Conservation (phyloP, 2,888 invertebrate species). For the Stomorhina lunata region DNA sequence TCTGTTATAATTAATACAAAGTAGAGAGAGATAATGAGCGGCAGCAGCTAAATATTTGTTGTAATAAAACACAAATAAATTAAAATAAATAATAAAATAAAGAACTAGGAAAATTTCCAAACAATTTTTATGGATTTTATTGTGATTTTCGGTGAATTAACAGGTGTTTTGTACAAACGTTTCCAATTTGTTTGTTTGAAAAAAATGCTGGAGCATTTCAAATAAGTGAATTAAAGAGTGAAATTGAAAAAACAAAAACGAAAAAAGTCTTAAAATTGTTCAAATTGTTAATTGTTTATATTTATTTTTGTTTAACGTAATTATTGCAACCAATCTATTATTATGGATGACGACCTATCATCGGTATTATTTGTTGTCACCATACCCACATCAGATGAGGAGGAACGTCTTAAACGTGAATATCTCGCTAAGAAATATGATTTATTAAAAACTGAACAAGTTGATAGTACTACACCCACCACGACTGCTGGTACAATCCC, state of each 20-base stretch:
- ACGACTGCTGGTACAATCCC: background rate
- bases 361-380: constrained; percentile 83
- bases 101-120: constrained; percentile 6
- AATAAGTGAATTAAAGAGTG: too few species aligned
- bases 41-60: background rate
- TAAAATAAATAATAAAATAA: background rate
- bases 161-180: constrained; percentile 16
- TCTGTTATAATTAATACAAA: constrained; percentile 34
- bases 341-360: constrained; percentile 79
- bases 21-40: constrained; percentile 5
- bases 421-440: constrained; percentile 59
- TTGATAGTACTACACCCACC: constrained; percentile 39
- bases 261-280: background rate
- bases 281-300: background rate
- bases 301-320: background rate
- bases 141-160: background rate
- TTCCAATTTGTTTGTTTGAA: constrained; percentile 18
- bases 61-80: constrained; percentile 24
- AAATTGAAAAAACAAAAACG: background rate
- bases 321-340: background rate
- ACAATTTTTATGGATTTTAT: background rate
- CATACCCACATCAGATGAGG: constrained; percentile 81
- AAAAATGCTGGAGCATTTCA: constrained; percentile 41
- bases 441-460: constrained; percentile 40
- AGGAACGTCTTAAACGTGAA: constrained; percentile 74